Evolutionary conservation across 2,888 invertebrate species (phyloP).

Genomic region (Calameuta idolon): DNA sequence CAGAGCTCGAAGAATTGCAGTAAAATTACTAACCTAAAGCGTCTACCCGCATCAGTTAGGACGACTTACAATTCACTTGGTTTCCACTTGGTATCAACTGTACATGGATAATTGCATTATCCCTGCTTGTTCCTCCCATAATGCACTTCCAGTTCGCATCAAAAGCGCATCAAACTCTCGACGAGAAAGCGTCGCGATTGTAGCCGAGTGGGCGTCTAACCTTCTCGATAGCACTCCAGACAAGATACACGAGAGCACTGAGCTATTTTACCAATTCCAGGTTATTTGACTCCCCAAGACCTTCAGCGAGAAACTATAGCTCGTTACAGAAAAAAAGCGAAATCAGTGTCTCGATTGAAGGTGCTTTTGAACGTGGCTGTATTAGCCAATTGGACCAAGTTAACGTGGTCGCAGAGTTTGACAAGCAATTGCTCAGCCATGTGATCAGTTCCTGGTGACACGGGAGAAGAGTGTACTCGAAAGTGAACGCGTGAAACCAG

Average conservation of each 20-base stretch:
- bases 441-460: neutral
- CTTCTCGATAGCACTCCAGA: neutral
- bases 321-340: neutral
- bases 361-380: constrained; percentile 5
- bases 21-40: neutral
- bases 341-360: neutral
- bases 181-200: neutral
- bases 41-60: constrained; percentile 19
- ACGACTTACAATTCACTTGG: constrained; percentile 31
- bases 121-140: constrained; percentile 32
- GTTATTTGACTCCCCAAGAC: neutral
- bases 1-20: neutral
- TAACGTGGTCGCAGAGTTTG: constrained; percentile 27
- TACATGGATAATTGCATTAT: constrained; percentile 34
- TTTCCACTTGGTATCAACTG: constrained; percentile 24
- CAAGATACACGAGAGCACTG: neutral
- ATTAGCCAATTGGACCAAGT: constrained; percentile 25
- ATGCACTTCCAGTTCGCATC: constrained; percentile 14
- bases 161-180: constrained; percentile 5
- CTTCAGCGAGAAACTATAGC: neutral
- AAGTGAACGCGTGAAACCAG: neutral
- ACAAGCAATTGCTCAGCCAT: constrained; percentile 25
- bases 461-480: neutral
- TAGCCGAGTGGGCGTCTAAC: neutral
- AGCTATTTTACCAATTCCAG: neutral